Conservation (phyloP, 2,797 vertebrate genomes). For the Anisognathus igniventris region DNA sequence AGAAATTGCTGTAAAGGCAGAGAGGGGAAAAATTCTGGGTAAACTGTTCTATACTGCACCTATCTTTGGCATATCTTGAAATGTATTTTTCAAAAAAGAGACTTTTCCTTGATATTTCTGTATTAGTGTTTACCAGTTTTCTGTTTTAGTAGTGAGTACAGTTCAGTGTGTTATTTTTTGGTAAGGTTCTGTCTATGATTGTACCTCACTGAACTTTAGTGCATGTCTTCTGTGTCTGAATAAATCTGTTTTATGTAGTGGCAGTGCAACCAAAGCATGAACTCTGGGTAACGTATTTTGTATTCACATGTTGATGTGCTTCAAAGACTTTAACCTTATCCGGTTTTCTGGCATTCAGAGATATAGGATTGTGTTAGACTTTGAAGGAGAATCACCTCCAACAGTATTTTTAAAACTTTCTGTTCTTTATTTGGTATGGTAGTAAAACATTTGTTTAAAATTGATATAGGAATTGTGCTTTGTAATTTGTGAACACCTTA, state of each 20-base stretch:
- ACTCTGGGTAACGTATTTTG: not conserved
- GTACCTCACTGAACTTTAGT: not conserved
- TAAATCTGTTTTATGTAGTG: slow-evolving; percentile 17
- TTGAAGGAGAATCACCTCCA: not conserved
- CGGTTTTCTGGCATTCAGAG: slow-evolving; percentile 7
- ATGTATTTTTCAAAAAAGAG: not conserved
- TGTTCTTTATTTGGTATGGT: not conserved
- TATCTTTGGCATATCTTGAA: not conserved
- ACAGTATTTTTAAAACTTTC: not conserved
- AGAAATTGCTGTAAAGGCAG: not conserved
- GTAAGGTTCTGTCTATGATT: not conserved
- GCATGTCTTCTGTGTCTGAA: not conserved
- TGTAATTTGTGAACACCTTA: not conserved
- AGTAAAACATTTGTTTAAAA: not conserved
- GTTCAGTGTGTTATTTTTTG: not conserved
- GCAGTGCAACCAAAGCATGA: slow-evolving; percentile 8
- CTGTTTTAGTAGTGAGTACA: not conserved
- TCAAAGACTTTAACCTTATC: slow-evolving; percentile 19
- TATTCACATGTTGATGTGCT: not conserved
- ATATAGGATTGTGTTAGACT: not conserved
- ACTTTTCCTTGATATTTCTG: not conserved
- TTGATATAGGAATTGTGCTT: not conserved
- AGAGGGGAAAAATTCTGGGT: not conserved
- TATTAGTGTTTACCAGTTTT: not conserved
- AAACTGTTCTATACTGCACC: not conserved